Evolutionary conservation across 2,797 vertebrate species (phyloP).

Genomic region (Neosalanx taihuensis): DNA sequence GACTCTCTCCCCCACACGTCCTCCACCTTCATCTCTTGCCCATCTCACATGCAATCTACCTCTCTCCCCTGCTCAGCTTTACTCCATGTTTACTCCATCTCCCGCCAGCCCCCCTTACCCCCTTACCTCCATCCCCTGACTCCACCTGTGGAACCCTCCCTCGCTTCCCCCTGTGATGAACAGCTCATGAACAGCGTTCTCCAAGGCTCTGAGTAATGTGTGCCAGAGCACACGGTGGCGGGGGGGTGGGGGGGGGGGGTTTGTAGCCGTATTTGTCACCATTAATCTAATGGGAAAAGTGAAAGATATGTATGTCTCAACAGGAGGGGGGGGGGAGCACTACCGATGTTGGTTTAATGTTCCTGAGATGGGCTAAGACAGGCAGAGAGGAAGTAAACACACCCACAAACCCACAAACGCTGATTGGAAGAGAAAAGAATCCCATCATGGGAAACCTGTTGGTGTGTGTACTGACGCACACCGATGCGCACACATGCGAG

Average conservation of each 20-base stretch:
- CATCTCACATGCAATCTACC: too few species aligned
- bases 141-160: neutral
- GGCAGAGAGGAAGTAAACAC: neutral
- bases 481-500: too few species aligned
- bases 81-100: too few species aligned
- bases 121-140: too few species aligned
- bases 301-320: neutral
- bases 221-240: neutral
- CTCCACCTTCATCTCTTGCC: neutral
- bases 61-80: too few species aligned
- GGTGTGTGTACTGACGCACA: neutral
- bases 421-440: neutral
- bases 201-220: slow-evolving; percentile 42
- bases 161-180: slow-evolving; percentile 35
- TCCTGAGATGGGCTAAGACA: neutral
- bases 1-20: too few species aligned
- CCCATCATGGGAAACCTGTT: too few species aligned
- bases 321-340: neutral
- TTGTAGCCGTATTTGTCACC: slow-evolving; percentile 26
- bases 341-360: slow-evolving; percentile 13
- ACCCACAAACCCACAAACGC: neutral
- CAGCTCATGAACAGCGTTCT: slow-evolving; percentile 39
- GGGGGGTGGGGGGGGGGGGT: neutral
- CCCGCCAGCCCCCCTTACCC: too few species aligned
- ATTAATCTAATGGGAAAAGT: slow-evolving; percentile 25